Evolutionary conservation across 2,888 invertebrate genomes (phyloP), one percentile per base, ranked within the genome.

Genomic region (Ypsolopha scabrella): DNA sequence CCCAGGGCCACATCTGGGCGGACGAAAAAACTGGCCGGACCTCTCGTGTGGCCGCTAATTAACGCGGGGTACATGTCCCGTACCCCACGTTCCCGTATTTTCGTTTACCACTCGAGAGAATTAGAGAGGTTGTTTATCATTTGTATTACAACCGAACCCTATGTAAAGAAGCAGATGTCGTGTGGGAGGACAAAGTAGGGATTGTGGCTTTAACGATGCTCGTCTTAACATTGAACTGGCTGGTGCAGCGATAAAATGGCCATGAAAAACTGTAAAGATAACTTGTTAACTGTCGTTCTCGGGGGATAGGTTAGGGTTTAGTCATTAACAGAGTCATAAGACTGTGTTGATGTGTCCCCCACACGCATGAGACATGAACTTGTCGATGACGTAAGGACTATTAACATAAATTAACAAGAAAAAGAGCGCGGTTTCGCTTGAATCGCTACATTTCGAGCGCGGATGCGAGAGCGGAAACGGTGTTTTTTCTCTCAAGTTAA

Each of bases 191-290:
- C 80, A 82, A 80, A 62, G 68, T 54, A 57, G 55, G 57, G 58
- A 63, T 66, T 82, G 81, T 80, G 64, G 54, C 60, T 49, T 71
- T 71, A 72, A 75, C 72, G 69, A 67, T 64, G 62, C 60, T 60
- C 50, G 52, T 51, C 65, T 65, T 74, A 78, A 74, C 80, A 81
- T 78, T 85, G 83, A 86, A 85, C 85, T 85, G 24, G 24, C 24
- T 24, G 24, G 24, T 24, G 24, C 14, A 59, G 61, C 63, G 71
- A 77, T 83, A 80, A 86, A 83, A 80, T 61, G 52, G 63, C 66
- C 74, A 76, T 83, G 74, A 82, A 85, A 80, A 73, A 77, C 72
- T 73, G 74, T 81, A 74, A 80, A 83, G 81, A 82, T 80, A 77
- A 73, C 70, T 24, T 61, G 34, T 33, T 51, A 51, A 50, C 43